A percentile compares a stretch with the other conserved stretches of the same genome.
Conservation (phyloP, 2,888 invertebrate species). For the Lasioglossum oenotherae region DNA sequence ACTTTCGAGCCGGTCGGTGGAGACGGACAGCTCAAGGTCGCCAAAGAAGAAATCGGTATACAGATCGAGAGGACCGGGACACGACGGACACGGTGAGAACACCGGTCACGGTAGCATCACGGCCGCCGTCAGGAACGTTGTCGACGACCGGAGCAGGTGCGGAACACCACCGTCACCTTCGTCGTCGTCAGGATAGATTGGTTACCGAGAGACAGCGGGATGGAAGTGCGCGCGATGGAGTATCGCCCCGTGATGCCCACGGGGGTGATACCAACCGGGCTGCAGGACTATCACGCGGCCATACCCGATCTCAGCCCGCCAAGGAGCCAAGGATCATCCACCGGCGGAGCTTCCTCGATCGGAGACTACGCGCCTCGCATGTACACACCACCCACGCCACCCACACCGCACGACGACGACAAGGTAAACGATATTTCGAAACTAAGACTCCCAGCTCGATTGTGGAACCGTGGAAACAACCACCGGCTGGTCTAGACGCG, state of each 20-base stretch:
- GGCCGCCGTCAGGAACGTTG: slow-evolving; percentile 5
- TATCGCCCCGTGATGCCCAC: slow-evolving; percentile 85
- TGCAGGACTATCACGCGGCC: slow-evolving; percentile 83
- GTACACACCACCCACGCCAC: slow-evolving; percentile 83
- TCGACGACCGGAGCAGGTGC: not conserved
- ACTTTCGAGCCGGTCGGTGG: slow-evolving; percentile 51
- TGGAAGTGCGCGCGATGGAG: slow-evolving; percentile 87
- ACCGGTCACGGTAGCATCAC: slow-evolving; percentile 19
- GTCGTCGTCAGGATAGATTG: not conserved
- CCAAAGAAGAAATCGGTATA: slow-evolving; percentile 15
- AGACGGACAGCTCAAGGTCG: slow-evolving; percentile 60
- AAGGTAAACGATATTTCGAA: slow-evolving; percentile 77
- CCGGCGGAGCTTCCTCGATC: slow-evolving; percentile 83
- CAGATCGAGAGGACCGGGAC: slow-evolving; percentile 31
- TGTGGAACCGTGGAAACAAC: not conserved
- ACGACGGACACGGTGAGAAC: slow-evolving; percentile 28
- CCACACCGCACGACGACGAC: slow-evolving; percentile 83
- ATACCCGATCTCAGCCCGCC: slow-evolving; percentile 83
- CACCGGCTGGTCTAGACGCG: not conserved
- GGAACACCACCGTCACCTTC: not conserved
- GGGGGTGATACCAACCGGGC: slow-evolving; percentile 81
- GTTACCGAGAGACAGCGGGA: slow-evolving; percentile 75
- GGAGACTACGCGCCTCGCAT: slow-evolving; percentile 83
- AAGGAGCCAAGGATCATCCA: slow-evolving; percentile 83
- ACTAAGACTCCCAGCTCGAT: slow-evolving; percentile 18